Base-by-base conservation (phyloP, 2,113 vertebrate species). In the Caloenas nicobarica region DNA sequence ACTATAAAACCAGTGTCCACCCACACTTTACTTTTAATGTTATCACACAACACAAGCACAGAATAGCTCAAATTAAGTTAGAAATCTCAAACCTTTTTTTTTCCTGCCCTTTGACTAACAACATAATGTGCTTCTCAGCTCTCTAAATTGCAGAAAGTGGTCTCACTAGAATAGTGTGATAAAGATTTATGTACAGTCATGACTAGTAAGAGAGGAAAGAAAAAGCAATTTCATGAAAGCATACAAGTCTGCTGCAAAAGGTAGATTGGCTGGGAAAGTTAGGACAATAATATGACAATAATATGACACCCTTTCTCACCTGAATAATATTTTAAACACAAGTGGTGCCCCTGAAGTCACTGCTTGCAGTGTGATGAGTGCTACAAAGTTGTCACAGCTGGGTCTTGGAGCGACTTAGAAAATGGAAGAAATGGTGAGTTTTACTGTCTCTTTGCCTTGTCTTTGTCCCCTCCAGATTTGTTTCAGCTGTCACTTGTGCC, bases 1-100 rank as follows among this genome's bases (percentile, higher is more conserved):
- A 12, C 61, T 91, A 19, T 29, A 96, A 95, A 95, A 80, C 29
- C 53, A 44, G n/a, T 13, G 76, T 58, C 81, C 6, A 8, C 73
- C 71, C 82, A 84, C 88, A 13, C 66, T 81, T 81, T 28, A 51
- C 62, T 95, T 80, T 68, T 82, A 82, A 66, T 26, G 15, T 57
- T 86, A 89, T 38, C 1, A 0, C 80, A 81, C 11, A 93, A 82
- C 78, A 83, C 16, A 92, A 80, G 86, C 88, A 93, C 50, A 65
- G 64, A 72, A 83, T 16, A 54, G 54, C 56, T 74, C 54, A 78
- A 97, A 96, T 97, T 93, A 96, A 89, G 88, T 84, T 95, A 87
- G 50, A 95, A 93, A 87, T 79, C 25, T 57, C 78, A 87, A 89
- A 71, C 17, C 26, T 91, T 90, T 84, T 81, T 81, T 92, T 83